phyloP scores from a whole-genome alignment of 2,888 invertebrate genomes.

The Eledone cirrhosa region DNA sequence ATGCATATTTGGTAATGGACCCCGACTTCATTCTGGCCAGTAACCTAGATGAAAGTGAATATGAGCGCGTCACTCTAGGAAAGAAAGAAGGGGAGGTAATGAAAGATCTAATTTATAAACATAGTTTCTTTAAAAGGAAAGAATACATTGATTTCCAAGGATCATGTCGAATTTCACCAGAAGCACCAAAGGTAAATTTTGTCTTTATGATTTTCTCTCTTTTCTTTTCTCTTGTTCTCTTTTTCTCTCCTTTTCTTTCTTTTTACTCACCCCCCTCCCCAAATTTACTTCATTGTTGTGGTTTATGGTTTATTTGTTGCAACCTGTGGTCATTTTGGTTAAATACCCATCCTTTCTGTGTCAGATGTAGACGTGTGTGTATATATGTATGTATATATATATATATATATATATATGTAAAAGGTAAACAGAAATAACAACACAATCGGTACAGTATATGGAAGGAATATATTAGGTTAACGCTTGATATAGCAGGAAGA shows the following conservation, averaged over 20 bases:
- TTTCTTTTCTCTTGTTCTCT: background rate
- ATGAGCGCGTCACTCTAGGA: slow-evolving; percentile 65
- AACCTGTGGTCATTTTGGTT: background rate
- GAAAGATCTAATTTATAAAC: slow-evolving; percentile 67
- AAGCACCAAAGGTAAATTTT: slow-evolving; percentile 61
- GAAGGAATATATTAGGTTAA: too few species aligned
- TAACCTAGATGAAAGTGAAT: slow-evolving; percentile 64
- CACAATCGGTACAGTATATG: too few species aligned
- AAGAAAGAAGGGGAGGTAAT: slow-evolving; percentile 68
- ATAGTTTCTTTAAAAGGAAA: slow-evolving; percentile 63
- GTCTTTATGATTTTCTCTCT: background rate
- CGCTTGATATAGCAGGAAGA: too few species aligned
- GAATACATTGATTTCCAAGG: slow-evolving; percentile 67
- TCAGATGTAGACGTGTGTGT: too few species aligned
- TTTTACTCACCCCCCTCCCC: background rate
- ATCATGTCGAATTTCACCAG: slow-evolving; percentile 65
- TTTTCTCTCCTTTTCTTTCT: background rate
- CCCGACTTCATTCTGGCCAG: slow-evolving; percentile 65
- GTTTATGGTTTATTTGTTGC: background rate
- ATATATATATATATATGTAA: too few species aligned
- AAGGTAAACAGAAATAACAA: too few species aligned
- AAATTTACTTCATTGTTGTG: background rate
- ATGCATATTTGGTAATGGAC: slow-evolving; percentile 66
- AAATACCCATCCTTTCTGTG: background rate
- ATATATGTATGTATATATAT: too few species aligned